Conservation (phyloP, 1,140 invertebrate genomes). For the Stegodyphus dumicola region DNA sequence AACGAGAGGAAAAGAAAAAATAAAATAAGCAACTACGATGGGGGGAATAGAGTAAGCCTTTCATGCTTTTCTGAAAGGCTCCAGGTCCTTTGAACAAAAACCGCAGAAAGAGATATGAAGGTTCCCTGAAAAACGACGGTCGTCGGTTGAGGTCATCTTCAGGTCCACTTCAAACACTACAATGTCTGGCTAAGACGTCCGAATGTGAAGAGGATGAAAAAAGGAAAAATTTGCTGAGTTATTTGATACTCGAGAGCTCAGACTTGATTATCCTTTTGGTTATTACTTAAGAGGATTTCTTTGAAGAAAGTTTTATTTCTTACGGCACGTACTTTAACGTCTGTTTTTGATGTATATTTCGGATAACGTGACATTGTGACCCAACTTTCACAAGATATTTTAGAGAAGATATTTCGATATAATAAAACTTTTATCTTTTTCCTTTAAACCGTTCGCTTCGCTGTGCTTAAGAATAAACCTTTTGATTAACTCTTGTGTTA, state of each 20-base stretch:
- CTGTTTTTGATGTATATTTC: background rate
- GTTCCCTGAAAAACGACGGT: too few species aligned
- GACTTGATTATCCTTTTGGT: background rate
- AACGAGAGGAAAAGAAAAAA: too few species aligned
- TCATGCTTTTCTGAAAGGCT: too few species aligned
- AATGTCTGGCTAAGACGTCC: background rate
- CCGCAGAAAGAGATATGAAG: background rate
- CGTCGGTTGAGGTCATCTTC: background rate
- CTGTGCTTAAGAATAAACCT: too few species aligned
- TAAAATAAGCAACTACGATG: too few species aligned
- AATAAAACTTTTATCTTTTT: too few species aligned
- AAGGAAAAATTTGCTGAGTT: conserved; percentile 15
- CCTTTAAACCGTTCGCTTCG: too few species aligned
- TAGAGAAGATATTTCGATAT: too few species aligned
- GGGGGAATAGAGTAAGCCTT: too few species aligned
- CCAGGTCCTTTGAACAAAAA: background rate
- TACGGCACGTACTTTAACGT: background rate
- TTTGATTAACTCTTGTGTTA: too few species aligned
- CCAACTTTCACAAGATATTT: too few species aligned
- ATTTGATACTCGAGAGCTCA: conserved; percentile 6
- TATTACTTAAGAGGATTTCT: background rate
- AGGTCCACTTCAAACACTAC: background rate
- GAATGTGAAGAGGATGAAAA: background rate
- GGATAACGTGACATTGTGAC: background rate
- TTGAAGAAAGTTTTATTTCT: background rate